Evolutionary conservation across 2,888 invertebrate genomes (phyloP), one percentile per base, ranked within the genome.

Genomic region (Epirrhoe tristata): DNA sequence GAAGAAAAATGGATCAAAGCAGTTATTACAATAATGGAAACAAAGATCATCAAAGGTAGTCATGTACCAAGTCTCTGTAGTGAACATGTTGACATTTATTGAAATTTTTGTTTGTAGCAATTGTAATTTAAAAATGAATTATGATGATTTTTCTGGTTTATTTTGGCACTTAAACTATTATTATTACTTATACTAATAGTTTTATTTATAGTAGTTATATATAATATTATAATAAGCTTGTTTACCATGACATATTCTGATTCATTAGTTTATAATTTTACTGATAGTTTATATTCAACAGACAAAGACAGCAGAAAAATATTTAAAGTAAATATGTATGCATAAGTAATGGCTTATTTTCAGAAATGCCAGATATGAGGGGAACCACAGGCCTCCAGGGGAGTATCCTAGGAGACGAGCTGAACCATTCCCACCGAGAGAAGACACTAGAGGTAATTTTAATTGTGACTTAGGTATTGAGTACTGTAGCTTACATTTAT

Each of bases 21-120:
- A 39, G 39, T 24, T 39, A 39, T 54, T 36, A 17, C 31, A 16
- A 32, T 58, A 63, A 17, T 16, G 46, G 34, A 24, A 63, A 80
- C 80, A 88, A 83, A 76, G 84, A 88, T 66, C 86, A 81, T 72
- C 90, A 85, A 82, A 90, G 90, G 91, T 91, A 87, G 74, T 58
- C 5, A 36, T 57, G 46, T 51, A 62, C 50, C 55, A 59, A 50
- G 39, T 46, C 36, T 7, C 32, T 56, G 31, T 66, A 62, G 57
- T 50, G 36, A 32, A 56, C 24, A 39, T 48, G 58, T 59, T 51
- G 43, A 39, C 43, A 43, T 31, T 43, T 52, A 34, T 48, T 48
- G 48, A 2, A 16, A 16, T 48, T 61, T 61, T 17, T 14, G 58
- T 31, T 64, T 34, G 32, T 48, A 46, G 16, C 12, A 52, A 31